Conservation (phyloP, 2,888 invertebrate genomes). For the Cataglyphis cursor region DNA sequence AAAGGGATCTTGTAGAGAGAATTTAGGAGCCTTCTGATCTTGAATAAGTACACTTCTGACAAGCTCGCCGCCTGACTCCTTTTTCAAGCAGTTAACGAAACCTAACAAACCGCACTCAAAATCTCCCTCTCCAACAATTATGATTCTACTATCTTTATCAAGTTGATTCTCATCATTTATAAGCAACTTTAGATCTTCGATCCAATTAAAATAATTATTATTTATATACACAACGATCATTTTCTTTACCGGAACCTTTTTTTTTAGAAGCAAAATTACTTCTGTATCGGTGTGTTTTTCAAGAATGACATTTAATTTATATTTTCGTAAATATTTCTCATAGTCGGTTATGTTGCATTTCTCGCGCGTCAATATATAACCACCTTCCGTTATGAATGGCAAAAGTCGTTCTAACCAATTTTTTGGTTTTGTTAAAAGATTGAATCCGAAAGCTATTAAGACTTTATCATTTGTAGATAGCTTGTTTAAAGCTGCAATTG, state of each 20-base stretch:
- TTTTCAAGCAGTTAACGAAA: slow-evolving; percentile 94
- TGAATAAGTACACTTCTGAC: slow-evolving; percentile 89
- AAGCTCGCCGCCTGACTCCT: slow-evolving; percentile 90
- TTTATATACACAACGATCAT: slow-evolving; percentile 70
- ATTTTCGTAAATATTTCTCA: not conserved
- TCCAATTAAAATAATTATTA: slow-evolving; percentile 83
- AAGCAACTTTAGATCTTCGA: slow-evolving; percentile 80
- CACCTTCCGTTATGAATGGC: not conserved
- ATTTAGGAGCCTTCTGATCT: slow-evolving; percentile 89
- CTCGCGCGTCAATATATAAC: not conserved
- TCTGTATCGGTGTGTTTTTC: not conserved
- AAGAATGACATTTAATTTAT: slow-evolving; percentile 1
- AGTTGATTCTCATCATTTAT: slow-evolving; percentile 85
- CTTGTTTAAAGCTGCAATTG: not conserved
- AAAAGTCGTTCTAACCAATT: not conserved
- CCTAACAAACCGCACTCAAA: slow-evolving; percentile 92
- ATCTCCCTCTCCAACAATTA: slow-evolving; percentile 91
- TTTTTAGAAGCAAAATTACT: not conserved
- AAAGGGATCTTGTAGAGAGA: slow-evolving; percentile 90
- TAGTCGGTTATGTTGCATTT: not conserved
- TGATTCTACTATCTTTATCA: slow-evolving; percentile 88
- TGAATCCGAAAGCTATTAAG: not conserved
- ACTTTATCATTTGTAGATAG: not conserved
- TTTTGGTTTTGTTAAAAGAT: not conserved
- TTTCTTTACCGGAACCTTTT: slow-evolving; percentile 67